Evolutionary conservation across 1,140 invertebrate genomes (phyloP).

Genomic region (Xylocopa sonorina): DNA sequence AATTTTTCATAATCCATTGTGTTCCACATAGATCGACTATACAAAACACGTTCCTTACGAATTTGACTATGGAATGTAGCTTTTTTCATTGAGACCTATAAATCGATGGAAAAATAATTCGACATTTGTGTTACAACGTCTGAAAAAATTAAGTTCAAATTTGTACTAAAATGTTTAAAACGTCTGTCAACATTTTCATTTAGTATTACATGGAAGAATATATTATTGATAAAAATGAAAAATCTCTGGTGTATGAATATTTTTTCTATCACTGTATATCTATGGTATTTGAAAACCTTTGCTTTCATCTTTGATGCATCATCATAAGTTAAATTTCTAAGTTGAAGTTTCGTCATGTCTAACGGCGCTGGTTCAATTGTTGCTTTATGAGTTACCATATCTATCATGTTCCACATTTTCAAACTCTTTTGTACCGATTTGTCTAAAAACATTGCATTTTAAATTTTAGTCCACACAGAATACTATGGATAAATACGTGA

Average conservation of each 20-base stretch:
- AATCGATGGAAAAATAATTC: conserved; percentile 26
- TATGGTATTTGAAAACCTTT: conserved; percentile 49
- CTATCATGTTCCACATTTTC: conserved; percentile 47
- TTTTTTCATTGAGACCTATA: conserved; percentile 66
- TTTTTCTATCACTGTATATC: too few species aligned
- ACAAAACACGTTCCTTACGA: conserved; percentile 65
- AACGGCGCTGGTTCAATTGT: conserved; percentile 48
- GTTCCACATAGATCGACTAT: conserved; percentile 66
- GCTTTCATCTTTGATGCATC: conserved; percentile 50
- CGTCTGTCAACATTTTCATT: too few species aligned
- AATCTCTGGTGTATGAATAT: too few species aligned
- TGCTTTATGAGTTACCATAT: not conserved
- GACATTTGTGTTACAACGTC: not conserved
- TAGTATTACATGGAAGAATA: too few species aligned
- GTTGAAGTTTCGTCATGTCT: conserved; percentile 35
- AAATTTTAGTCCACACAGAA: not conserved
- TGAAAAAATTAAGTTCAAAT: too few species aligned
- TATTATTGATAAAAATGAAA: too few species aligned
- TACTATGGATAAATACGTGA: not conserved
- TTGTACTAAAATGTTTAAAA: too few species aligned
- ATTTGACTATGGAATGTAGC: conserved; percentile 66
- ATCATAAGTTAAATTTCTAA: conserved; percentile 55
- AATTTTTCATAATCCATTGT: conserved; percentile 73
- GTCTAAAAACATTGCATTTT: conserved; percentile 46
- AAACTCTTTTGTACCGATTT: conserved; percentile 29